Percentiles rank a stretch among this genome's conserved stretches.
phyloP scores from a whole-genome alignment of 2,888 invertebrate species.

The Caenorhabditis japonica region DNA sequence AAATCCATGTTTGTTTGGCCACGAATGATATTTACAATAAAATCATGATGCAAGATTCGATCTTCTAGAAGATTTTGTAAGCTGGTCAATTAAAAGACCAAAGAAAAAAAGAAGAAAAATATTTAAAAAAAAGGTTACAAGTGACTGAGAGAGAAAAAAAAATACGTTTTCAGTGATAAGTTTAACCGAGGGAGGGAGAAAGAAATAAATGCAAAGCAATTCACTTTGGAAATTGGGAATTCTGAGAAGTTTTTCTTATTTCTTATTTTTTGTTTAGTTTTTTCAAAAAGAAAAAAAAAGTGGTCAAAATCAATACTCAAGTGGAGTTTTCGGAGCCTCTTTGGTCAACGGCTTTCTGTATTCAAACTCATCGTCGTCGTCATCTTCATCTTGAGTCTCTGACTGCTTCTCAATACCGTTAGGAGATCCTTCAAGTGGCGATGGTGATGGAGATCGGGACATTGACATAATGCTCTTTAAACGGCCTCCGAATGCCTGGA shows the following conservation, averaged over 20 bases:
- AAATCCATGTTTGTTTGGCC: too few species aligned
- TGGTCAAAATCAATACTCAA: conserved; percentile 12
- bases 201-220: too few species aligned
- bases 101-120: not conserved
- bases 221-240: too few species aligned
- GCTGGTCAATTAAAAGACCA: conserved; percentile 1
- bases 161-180: conserved; percentile 22
- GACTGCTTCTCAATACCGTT: conserved; percentile 40
- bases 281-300: not conserved
- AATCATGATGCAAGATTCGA: too few species aligned
- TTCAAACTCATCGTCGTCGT: conserved; percentile 7
- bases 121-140: conserved; percentile 1
- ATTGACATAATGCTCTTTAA: conserved; percentile 67
- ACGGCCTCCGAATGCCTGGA: conserved; percentile 62
- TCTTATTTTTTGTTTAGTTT: too few species aligned
- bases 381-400: conserved; percentile 51
- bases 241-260: too few species aligned
- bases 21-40: too few species aligned
- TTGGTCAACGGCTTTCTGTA: not conserved
- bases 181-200: too few species aligned
- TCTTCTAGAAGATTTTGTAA: too few species aligned
- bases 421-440: conserved; percentile 63
- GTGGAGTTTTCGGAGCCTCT: conserved; percentile 13
- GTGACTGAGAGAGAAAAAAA: conserved; percentile 8
- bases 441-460: conserved; percentile 72